Evolutionary conservation across 2,888 invertebrate species (phyloP).

Genomic region (Agrochola lota): DNA sequence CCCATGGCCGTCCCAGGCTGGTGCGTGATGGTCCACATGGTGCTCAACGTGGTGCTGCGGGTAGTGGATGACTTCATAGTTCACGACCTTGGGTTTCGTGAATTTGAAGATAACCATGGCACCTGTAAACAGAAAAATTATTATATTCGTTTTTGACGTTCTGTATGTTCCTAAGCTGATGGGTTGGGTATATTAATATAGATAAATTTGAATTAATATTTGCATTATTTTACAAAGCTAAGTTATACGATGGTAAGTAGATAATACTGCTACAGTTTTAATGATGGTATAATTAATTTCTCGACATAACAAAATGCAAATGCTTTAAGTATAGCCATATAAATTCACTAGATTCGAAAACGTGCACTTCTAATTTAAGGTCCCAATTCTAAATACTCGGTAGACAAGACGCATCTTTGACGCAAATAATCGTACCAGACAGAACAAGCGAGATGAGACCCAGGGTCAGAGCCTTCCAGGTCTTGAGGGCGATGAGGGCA

Average conservation of each 20-base stretch:
- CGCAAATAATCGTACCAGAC: conserved; percentile 89
- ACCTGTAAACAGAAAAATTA: conserved; percentile 73
- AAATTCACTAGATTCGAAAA: no score
- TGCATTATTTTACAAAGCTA: no score
- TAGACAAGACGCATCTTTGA: background rate
- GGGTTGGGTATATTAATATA: no score
- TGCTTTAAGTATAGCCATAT: no score
- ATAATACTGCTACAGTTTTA: no score
- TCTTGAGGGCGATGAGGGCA: conserved; percentile 95
- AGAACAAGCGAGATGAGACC: conserved; percentile 95
- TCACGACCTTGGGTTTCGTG: conserved; percentile 96
- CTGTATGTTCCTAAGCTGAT: no score
- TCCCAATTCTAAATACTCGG: background rate
- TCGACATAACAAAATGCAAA: no score
- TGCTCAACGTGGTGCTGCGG: conserved; percentile 93
- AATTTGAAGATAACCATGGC: conserved; percentile 96
- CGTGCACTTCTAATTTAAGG: no score
- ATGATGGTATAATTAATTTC: no score
- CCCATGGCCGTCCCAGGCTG: conserved; percentile 90
- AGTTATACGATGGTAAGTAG: no score
- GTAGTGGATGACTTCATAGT: conserved; percentile 96
- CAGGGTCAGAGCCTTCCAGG: conserved; percentile 97
- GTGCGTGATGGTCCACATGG: conserved; percentile 91
- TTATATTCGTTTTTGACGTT: background rate
- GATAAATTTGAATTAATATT: no score